These are phyloP conservation scores for Lanius collurio DNA, from an alignment of 2,113 vertebrate species.

Conservation along the genomic window DNA sequence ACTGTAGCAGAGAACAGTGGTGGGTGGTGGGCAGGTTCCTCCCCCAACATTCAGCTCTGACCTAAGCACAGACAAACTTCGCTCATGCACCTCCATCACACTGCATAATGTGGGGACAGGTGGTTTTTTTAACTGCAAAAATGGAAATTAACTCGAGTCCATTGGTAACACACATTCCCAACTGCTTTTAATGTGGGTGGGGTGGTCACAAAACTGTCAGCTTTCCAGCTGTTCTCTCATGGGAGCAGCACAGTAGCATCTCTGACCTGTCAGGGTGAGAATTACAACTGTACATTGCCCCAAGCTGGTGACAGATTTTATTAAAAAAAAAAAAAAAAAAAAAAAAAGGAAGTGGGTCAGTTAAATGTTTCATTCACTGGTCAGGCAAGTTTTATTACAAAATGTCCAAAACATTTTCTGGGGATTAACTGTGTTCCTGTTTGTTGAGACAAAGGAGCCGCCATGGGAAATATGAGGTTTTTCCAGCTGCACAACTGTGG, in stretches of 20 bases:
- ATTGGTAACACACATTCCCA: rapidly evolving
- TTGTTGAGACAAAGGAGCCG: background rate
- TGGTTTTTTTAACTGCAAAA: background rate
- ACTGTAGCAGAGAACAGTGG: background rate
- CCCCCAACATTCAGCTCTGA: rapidly evolving
- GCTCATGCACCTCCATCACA: background rate
- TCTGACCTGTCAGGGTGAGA: background rate
- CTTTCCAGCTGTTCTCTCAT: background rate
- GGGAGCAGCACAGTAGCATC: background rate
- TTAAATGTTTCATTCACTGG: background rate
- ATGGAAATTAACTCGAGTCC: background rate
- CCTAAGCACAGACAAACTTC: background rate
- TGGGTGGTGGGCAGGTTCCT: background rate
- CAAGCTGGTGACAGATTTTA: background rate
- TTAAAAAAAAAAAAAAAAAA: background rate
- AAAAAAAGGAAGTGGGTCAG: background rate
- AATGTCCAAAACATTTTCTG: background rate
- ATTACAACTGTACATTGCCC: background rate
- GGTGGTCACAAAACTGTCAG: background rate
- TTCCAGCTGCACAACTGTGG: background rate
- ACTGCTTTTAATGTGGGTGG: background rate
- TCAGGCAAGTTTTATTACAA: background rate
- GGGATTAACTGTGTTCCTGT: background rate
- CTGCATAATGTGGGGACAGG: rapidly evolving
- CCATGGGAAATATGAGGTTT: background rate